Conservation (phyloP, 2,113 vertebrate genomes). For the Cacatua alba region DNA sequence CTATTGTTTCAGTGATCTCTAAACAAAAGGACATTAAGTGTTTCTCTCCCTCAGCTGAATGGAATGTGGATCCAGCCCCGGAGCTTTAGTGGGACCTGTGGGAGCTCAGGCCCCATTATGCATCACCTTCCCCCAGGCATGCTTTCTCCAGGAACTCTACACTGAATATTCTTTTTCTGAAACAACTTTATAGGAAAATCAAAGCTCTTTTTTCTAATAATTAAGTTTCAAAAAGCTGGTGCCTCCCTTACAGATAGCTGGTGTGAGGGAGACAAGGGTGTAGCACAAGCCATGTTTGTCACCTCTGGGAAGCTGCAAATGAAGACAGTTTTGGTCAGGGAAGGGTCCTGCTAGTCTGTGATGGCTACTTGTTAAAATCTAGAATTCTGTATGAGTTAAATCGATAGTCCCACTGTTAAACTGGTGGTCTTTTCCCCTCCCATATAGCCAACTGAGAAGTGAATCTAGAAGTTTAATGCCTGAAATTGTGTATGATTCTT, state of each 20-base stretch:
- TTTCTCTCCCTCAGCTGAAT: neutral
- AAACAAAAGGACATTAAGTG: neutral
- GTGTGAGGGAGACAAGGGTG: neutral
- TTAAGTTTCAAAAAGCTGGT: neutral
- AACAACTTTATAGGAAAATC: neutral
- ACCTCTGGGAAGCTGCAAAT: neutral
- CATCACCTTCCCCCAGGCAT: fast-evolving
- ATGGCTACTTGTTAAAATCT: neutral
- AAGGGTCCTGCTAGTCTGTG: neutral
- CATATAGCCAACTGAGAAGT: neutral
- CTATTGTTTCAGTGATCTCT: neutral
- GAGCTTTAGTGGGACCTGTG: neutral
- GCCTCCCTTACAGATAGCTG: neutral
- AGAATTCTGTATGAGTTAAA: neutral
- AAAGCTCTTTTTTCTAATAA: neutral
- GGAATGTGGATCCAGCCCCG: neutral
- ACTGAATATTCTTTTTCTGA: neutral
- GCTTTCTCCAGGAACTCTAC: neutral
- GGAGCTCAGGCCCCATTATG: neutral
- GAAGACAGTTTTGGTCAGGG: neutral
- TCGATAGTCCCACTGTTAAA: neutral
- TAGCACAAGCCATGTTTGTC: neutral
- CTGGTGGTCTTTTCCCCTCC: neutral
- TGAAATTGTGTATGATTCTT: neutral
- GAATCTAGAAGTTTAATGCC: neutral